phyloP scores from a whole-genome alignment of 2,113 vertebrate species.

The Hepsetus odoe region DNA sequence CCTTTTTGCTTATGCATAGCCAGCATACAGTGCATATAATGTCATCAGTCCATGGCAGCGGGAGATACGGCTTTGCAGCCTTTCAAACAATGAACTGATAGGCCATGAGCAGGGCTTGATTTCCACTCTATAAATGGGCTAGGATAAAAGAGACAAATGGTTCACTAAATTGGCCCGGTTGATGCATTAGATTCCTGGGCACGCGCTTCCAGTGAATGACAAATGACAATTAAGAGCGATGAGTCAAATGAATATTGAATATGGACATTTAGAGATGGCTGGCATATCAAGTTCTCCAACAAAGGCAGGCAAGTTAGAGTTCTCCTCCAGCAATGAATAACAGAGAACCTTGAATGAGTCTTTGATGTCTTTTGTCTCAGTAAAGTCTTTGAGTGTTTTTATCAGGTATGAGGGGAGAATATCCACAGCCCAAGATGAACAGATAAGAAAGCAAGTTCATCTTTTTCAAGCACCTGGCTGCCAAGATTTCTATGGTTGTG shows the following conservation, averaged over 20 bases:
- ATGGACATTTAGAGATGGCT: constrained; percentile 38
- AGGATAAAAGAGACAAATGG: constrained; percentile 50
- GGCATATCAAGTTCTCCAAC: constrained; percentile 28
- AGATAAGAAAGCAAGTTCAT: constrained; percentile 36
- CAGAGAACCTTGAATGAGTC: constrained; percentile 35
- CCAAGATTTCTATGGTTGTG: constrained; percentile 36
- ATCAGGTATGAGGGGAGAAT: constrained; percentile 40
- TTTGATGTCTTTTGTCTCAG: constrained; percentile 45
- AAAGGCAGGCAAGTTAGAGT: constrained; percentile 31
- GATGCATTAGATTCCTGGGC: constrained; percentile 43
- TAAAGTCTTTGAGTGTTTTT: constrained; percentile 30
- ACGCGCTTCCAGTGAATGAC: constrained; percentile 45
- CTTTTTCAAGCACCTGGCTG: not conserved
- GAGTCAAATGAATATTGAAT: constrained; percentile 45
- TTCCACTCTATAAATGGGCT: constrained; percentile 25
- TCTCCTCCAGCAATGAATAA: constrained; percentile 32
- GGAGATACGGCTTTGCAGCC: constrained; percentile 22
- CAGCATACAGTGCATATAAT: constrained; percentile 19
- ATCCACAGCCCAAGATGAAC: constrained; percentile 34
- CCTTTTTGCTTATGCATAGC: constrained; percentile 24
- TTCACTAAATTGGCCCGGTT: constrained; percentile 34
- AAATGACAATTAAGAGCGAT: constrained; percentile 54
- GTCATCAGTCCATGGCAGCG: constrained; percentile 22
- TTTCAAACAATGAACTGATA: constrained; percentile 41
- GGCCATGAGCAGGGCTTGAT: constrained; percentile 21